Base-by-base conservation (phyloP, 2,113 vertebrate species). In the Setophaga coronata region DNA sequence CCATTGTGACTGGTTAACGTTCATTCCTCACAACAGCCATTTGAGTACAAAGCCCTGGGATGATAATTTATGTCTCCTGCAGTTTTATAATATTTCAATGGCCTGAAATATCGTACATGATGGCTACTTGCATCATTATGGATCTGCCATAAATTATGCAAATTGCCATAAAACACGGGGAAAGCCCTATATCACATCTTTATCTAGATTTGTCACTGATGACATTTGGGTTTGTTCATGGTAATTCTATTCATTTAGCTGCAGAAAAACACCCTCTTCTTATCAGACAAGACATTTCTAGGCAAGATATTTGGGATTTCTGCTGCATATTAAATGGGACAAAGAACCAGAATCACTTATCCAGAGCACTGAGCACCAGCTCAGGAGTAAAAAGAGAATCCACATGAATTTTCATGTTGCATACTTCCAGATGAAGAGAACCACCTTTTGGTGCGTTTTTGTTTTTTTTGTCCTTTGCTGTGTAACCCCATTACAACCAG, bases 31-130 rank as follows among this genome's bases (percentile, higher is more conserved):
- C 62, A 84, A 67, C 53, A 82, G 38, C 26, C 78, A 94, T 94
- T 10, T 54, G 73, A 91, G 92, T 96, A 93, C 61, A 91, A 97
- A 93, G 50, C 94, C 96, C 91, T 92, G 89, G 87, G 82, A 94
- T 66, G n/a, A 88, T 85, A 96, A 97, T 97, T 95, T 96, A 93
- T 97, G 97, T 95, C 87, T 96, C 89, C 93, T 94, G 85, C 48
- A 91, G 93, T 89, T 98, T 97, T 97, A 97, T 97, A 95, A 87
- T 82, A 97, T 96, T 96, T 97, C 91, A 83, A 70, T 94, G 71
- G 86, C 84, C 96, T 97, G 84, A 97, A 95, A 96, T 97, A 97
- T 84, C 81, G 67, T 93, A 89, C 57, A 93, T 97, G 80, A 96
- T 95, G 77, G 70, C 90, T 97, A 95, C 96, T 95, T 95, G 18